Evolutionary conservation across 2,113 vertebrate genomes (phyloP), one percentile per base, ranked within the genome.

Genomic region (Apteryx owenii): DNA sequence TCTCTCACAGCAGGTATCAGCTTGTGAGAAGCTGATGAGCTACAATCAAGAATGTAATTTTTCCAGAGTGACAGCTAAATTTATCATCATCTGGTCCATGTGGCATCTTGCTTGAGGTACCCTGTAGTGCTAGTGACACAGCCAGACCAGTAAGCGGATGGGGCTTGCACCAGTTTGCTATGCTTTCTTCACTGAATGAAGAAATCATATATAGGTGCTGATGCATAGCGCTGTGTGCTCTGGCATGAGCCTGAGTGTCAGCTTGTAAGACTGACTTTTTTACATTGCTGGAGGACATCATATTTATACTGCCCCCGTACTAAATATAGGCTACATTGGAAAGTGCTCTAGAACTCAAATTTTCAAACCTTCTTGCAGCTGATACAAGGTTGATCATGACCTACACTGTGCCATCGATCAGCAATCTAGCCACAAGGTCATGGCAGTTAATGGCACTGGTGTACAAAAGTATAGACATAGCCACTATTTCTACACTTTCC

Each of bases 391-490:
- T 18, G 33, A 0, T 40, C 22, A 33, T 6, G 8, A 19, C 29
- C 7, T 10, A 16, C 9, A 3, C 10, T 17, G 21, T 1, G 4
- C 13, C 38, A 64, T 13, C 17, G 10, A 3, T 54, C 36, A 72
- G 9, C 42, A 65, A 22, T 25, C 28, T 40, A 6, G 13, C 4
- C 2, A 1, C 23, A 33, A 61, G 9, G 12, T 14, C 5, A 0
- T 26, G 33, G 40, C 21, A 44, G 0, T 25, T 75, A 61, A 28
- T 50, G 18, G 5, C 3, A 0, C 20, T 50, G 29, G 1, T 64
- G 11, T 20, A 54, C 51, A 50, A 7, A 12, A 23, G 1, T 51
- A 36, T 5, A 77, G 21, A 51, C 29, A 42, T 3, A 64, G 5
- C 4, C 68, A 46, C 4, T 65, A 36, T 72, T 66, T 87, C 71